A percentile compares a stretch with the other conserved stretches of the same genome.
Conservation (phyloP, 1,140 invertebrate species). For the Bombus sibiricus region DNA sequence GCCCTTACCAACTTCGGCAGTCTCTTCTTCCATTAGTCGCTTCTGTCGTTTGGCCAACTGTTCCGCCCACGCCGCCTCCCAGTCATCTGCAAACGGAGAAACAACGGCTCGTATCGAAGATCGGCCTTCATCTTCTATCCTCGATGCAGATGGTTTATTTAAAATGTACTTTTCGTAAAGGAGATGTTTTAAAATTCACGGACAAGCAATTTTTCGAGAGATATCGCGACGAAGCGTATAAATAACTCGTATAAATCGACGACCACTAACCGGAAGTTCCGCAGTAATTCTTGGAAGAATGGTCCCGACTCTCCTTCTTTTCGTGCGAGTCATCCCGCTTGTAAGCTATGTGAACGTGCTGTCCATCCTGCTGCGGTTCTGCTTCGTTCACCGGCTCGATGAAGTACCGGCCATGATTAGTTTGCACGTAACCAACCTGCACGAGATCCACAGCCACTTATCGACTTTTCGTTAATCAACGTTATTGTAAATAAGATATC, state of each 20-base stretch:
- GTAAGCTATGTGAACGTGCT: slow-evolving; percentile 82
- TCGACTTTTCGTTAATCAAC: slow-evolving; percentile 41
- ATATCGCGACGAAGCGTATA: too few species aligned
- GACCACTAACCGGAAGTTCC: slow-evolving; percentile 66
- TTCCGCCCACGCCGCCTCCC: slow-evolving; percentile 81
- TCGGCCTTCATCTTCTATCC: too few species aligned
- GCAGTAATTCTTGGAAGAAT: slow-evolving; percentile 56
- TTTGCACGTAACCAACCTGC: slow-evolving; percentile 81
- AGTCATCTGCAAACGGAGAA: slow-evolving; percentile 68
- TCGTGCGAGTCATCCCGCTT: slow-evolving; percentile 67
- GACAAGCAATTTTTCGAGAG: too few species aligned
- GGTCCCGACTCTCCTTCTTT: slow-evolving; percentile 18
- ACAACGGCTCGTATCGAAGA: too few species aligned
- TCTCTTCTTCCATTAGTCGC: slow-evolving; percentile 57
- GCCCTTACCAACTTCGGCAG: slow-evolving; percentile 24
- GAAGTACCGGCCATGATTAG: slow-evolving; percentile 80
- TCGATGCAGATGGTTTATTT: neutral
- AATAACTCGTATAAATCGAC: too few species aligned
- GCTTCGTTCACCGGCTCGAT: slow-evolving; percentile 82
- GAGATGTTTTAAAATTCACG: neutral
- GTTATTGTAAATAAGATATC: slow-evolving; percentile 50
- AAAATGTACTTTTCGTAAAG: neutral
- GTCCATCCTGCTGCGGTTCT: slow-evolving; percentile 77
- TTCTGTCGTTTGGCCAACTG: slow-evolving; percentile 73
- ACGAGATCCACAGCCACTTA: slow-evolving; percentile 19